Conservation (phyloP, 2,888 invertebrate genomes). For the Cheilosia grossa region DNA sequence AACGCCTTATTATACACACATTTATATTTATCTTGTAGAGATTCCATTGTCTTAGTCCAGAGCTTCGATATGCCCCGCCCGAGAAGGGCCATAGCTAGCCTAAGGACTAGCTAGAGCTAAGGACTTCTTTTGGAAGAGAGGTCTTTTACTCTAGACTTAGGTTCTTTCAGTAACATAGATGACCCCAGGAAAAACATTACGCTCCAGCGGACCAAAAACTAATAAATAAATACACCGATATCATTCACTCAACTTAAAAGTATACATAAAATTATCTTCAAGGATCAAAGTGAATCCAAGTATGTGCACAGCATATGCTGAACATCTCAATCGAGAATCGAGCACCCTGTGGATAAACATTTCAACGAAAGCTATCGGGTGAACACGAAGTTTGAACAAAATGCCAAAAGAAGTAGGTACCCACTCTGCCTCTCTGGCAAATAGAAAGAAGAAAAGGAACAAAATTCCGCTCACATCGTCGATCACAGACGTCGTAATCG, state of each 20-base stretch:
- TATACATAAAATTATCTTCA: not conserved
- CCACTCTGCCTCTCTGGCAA: not conserved
- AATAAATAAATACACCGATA: not conserved
- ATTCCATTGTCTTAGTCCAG: no score
- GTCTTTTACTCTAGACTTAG: no score
- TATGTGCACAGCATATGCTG: not conserved
- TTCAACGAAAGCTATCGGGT: conserved; percentile 1
- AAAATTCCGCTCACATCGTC: conserved; percentile 12
- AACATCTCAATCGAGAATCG: conserved; percentile 7
- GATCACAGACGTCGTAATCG: conserved; percentile 15
- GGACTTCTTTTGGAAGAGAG: no score
- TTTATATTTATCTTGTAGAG: no score
- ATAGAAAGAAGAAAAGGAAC: not conserved
- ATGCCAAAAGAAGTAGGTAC: conserved; percentile 9
- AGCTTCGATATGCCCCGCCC: no score
- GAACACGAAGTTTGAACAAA: not conserved
- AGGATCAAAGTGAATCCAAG: not conserved
- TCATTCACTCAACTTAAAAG: not conserved
- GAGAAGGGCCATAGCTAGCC: no score
- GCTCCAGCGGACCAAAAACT: not conserved
- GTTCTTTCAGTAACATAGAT: not conserved
- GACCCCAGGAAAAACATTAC: not conserved
- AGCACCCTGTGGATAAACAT: conserved; percentile 24
- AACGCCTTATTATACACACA: no score
- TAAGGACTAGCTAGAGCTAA: no score